These are phyloP conservation scores for Apodemus speciosus DNA, from an alignment of 2,113 vertebrate genomes.

Conservation along the genomic window DNA sequence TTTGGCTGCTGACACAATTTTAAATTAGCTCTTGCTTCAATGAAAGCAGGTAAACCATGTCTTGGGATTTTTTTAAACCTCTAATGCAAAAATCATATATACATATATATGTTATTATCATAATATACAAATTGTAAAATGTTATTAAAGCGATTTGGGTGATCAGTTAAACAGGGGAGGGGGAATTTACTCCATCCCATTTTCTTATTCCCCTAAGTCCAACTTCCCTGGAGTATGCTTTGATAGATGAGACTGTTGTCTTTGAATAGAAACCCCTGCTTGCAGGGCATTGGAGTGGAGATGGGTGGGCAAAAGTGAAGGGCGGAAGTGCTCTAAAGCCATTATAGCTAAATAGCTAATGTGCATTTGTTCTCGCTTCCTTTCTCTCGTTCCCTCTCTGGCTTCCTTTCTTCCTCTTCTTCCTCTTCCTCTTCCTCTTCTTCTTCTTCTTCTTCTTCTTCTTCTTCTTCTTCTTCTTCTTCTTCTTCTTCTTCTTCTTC, in stretches of 20 bases:
- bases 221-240: background rate
- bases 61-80: constrained; percentile 28
- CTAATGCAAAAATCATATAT: constrained; percentile 10
- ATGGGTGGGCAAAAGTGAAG: background rate
- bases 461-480: background rate
- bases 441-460: constrained; percentile 37
- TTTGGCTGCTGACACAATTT: constrained; percentile 70
- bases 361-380: constrained; percentile 53
- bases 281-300: background rate
- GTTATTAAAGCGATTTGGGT: background rate
- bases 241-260: constrained; percentile 46
- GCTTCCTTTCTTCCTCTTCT: background rate
- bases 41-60: constrained; percentile 60
- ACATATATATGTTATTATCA: background rate
- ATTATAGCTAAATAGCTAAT: background rate
- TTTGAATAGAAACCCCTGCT: constrained; percentile 57
- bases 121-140: background rate
- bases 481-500: background rate
- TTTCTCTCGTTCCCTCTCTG: background rate
- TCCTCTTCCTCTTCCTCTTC: constrained; percentile 8
- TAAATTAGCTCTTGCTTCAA: constrained; percentile 67
- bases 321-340: constrained; percentile 62
- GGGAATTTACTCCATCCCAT: constrained; percentile 42
- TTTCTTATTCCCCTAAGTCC: constrained; percentile 41
- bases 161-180: constrained; percentile 40